phyloP scores from a whole-genome alignment of 1,140 invertebrate genomes.

The Callitettix versicolor region DNA sequence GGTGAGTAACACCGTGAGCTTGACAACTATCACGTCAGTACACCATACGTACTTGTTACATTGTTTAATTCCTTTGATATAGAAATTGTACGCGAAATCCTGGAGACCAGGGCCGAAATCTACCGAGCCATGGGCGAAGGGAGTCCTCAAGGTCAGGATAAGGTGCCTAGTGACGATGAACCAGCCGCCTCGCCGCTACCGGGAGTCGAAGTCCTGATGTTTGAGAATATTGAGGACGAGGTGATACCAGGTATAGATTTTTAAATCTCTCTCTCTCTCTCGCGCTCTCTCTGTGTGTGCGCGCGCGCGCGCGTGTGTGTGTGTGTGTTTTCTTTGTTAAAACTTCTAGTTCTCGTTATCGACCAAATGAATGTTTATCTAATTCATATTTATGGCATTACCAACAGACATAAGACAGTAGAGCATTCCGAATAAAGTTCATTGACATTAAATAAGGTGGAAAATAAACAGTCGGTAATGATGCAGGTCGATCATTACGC shows the following conservation, averaged over 20 bases:
- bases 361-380: too few species aligned
- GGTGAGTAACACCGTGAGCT: conserved; percentile 39
- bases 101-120: conserved; percentile 54
- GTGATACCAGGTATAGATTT: not conserved
- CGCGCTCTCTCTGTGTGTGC: not conserved
- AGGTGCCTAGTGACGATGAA: not conserved
- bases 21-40: too few species aligned
- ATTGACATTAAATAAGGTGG: too few species aligned
- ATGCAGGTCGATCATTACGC: not conserved
- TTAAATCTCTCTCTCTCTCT: not conserved
- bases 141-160: not conserved
- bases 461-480: not conserved
- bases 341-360: too few species aligned
- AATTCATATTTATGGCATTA: too few species aligned
- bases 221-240: not conserved
- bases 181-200: conserved; percentile 4
- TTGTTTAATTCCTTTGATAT: too few species aligned
- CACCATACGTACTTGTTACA: too few species aligned
- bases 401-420: too few species aligned
- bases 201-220: not conserved
- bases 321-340: too few species aligned
- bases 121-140: conserved; percentile 37
- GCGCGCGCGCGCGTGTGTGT: too few species aligned
- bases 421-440: too few species aligned
- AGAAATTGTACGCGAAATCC: conserved; percentile 64